Base-by-base conservation (phyloP, 2,113 vertebrate genomes). In the Rhodinocichla rosea region DNA sequence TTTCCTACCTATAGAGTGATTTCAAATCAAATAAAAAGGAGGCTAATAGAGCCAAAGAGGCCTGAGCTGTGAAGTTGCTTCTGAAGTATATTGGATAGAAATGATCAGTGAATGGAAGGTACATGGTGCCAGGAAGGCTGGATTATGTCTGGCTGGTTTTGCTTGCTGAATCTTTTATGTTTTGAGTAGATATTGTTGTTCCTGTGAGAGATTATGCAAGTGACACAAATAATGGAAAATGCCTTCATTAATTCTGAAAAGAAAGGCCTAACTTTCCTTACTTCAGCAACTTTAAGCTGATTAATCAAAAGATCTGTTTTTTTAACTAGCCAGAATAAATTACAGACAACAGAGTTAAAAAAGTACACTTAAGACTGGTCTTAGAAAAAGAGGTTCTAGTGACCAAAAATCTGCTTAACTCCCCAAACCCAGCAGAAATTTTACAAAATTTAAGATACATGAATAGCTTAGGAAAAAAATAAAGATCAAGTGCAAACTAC, bases 1-100 rank as follows among this genome's bases (percentile, higher is more conserved):
- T 74, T 89, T 92, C 71, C 94, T 96, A 94, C 91, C 77, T 95
- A 89, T 75, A 90, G 63, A 92, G 55, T 68, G 79, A 94, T 93
- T 96, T 95, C 75, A 75, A 93, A 94, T 93, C 62, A 86, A 93
- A 73, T 82, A 68, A 89, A 89, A 94, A 83, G 35, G 37, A 94
- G 22, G 24, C 53, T 94, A 92, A 89, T 69, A 95, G 65, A 89
- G 60, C 77, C 74, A 95, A 94, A 53, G 74, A 91, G 83, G 60
- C 57, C 94, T 90, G 70, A 87, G 71, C 82, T 95, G 68, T 91
- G 95, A 94, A 94, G 92, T 65, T 89, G 74, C 80, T 88, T 94
- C 82, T 88, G 79, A 94, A 91, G 63, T 85, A 33, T 83, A 64
- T 75, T 77, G 85, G 39, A 47, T 56, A 80, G 89, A 97, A 97